A percentile compares a stretch with the other conserved stretches of the same genome.
Evolutionary conservation across 1,140 invertebrate genomes (phyloP).

Genomic region (Sipha flava): DNA sequence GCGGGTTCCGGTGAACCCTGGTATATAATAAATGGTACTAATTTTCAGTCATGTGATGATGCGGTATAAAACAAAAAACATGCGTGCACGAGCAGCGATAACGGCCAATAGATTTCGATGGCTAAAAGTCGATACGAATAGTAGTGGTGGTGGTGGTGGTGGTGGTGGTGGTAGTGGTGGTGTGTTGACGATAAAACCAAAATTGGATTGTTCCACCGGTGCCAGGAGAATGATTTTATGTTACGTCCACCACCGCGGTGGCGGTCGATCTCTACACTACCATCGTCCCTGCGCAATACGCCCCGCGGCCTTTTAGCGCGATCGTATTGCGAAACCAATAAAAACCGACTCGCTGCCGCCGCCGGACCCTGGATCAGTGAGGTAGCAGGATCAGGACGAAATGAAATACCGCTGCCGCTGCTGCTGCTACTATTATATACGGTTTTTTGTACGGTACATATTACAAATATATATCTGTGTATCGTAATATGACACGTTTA

Average conservation of each 20-base stretch:
- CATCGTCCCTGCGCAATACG: neutral
- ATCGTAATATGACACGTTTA: too few species aligned
- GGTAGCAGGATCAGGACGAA: neutral
- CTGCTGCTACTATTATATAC: too few species aligned
- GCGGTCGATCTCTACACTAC: too few species aligned
- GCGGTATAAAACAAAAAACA: neutral
- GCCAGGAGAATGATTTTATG: neutral
- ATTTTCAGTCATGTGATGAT: too few species aligned
- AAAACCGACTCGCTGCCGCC: neutral
- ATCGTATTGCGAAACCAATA: slow-evolving; percentile 6
- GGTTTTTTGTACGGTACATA: too few species aligned
- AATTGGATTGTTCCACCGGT: neutral
- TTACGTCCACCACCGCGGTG: too few species aligned
- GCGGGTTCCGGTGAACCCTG: too few species aligned
- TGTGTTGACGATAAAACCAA: neutral
- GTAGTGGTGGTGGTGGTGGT: too few species aligned
- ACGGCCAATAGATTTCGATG: neutral
- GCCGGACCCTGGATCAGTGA: neutral
- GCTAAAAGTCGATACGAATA: neutral
- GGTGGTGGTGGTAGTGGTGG: too few species aligned
- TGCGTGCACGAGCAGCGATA: neutral
- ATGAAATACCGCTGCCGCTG: neutral
- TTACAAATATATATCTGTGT: too few species aligned
- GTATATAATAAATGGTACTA: too few species aligned
- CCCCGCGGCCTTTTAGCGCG: neutral